phyloP scores from a whole-genome alignment of 2,113 vertebrate genomes.

The Chamaetylas fuelleborni region DNA sequence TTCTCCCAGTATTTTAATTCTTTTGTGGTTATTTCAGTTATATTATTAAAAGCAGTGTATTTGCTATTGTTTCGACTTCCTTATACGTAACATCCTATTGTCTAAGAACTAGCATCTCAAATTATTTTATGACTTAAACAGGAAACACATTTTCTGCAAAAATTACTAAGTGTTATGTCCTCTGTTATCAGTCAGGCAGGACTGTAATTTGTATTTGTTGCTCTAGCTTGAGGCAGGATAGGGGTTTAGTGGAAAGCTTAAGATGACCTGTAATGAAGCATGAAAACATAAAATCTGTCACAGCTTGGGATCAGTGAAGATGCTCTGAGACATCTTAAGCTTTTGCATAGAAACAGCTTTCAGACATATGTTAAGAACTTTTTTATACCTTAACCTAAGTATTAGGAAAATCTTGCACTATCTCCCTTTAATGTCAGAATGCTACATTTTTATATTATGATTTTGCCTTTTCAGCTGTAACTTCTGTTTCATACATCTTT shows the following conservation, averaged over 20 bases:
- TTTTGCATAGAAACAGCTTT: neutral
- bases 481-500: neutral
- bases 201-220: neutral
- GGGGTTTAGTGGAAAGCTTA: neutral
- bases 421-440: neutral
- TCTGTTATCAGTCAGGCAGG: neutral
- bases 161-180: neutral
- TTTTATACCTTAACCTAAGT: neutral
- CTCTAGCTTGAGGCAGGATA: neutral
- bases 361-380: neutral
- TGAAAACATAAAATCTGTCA: neutral
- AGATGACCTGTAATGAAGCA: neutral
- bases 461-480: slow-evolving; percentile 19
- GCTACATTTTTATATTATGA: neutral
- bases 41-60: neutral
- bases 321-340: neutral
- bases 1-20: neutral
- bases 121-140: neutral
- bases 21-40: neutral
- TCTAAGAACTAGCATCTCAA: neutral
- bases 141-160: neutral
- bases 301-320: neutral
- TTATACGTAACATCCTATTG: neutral
- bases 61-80: neutral
- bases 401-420: neutral